Base-by-base conservation (phyloP, 35 echinoderm and acorn worm species). In the Heliocidaris erythrogramma region DNA sequence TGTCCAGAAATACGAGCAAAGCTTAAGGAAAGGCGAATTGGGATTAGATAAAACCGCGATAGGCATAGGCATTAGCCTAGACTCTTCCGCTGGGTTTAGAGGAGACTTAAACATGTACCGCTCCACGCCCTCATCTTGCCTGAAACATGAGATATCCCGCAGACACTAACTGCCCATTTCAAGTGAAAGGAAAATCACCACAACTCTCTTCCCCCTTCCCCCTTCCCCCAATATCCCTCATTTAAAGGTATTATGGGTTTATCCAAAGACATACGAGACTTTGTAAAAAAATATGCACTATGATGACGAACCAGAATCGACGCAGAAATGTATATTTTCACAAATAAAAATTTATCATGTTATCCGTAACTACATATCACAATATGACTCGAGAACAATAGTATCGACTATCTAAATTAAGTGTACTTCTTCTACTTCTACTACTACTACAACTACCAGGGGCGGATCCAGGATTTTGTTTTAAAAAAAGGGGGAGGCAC, bases 1-100 rank as follows among this genome's bases (percentile, higher is more conserved):
- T 24, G 65, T 78, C 65, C 65, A 78, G 65, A 78, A 78, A 78
- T 78, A 78, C 65, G 65, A 18, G n/a, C 2, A 78, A 24, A 78
- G 65, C 65, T n/a, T 78, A 27, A 78, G 65, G 65, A 78, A 78
- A 78, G 65, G 65, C 65, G 65, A 78, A 78, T 78, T 78, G 65
- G 65, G 65, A 78, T 78, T 78, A 78, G 65, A 78, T 78, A 18
- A 78, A 78, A 78, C 65, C 65, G 65, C 65, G 65, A 78, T 78
- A 78, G 65, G 65, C 65, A 78, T 78, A n/a, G 17, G 65, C 65
- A 78, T 78, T 78, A 78, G 65, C 65, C 65, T n/a, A 78, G 65
- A 78, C 65, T 78, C 65, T 78, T 78, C 65, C 65, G 65, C 65
- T 78, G 65, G 65, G 21, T 78, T 78, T 27, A 78, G 65, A 78